phyloP scores from a whole-genome alignment of 1,140 invertebrate genomes.

The Zaprionus vittiger region DNA sequence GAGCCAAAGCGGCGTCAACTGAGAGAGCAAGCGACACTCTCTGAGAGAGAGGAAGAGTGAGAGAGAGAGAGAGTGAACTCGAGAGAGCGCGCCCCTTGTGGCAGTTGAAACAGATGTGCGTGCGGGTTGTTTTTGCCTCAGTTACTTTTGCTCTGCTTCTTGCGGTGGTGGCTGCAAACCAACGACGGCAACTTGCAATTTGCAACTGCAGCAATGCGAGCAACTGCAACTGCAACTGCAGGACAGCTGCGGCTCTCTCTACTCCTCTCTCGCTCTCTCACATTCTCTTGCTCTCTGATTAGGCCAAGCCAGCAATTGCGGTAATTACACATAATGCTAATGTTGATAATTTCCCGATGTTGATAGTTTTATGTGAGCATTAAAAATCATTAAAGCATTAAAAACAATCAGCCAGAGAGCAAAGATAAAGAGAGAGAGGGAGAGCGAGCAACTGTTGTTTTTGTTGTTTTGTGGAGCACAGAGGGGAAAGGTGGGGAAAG shows the following conservation, averaged over 20 bases:
- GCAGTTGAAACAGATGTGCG: slow-evolving; percentile 28
- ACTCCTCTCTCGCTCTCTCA: not conserved
- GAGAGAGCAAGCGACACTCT: slow-evolving; percentile 51
- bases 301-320: slow-evolving; percentile 5
- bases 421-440: not conserved
- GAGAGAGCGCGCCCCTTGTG: slow-evolving; percentile 21
- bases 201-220: slow-evolving; percentile 57
- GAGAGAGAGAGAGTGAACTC: not conserved
- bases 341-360: slow-evolving; percentile 21
- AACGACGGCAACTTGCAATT: slow-evolving; percentile 39
- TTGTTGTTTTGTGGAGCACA: slow-evolving; percentile 7
- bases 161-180: slow-evolving; percentile 35
- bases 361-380: slow-evolving; percentile 43
- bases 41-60: slow-evolving; percentile 5
- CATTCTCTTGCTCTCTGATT: not conserved
- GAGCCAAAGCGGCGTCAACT: slow-evolving; percentile 60
- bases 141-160: not conserved
- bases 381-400: slow-evolving; percentile 45
- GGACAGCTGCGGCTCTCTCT: slow-evolving; percentile 21
- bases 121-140: slow-evolving; percentile 47
- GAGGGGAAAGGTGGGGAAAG: not conserved
- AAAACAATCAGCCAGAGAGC: slow-evolving; percentile 22
- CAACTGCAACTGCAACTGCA: slow-evolving; percentile 21
- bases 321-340: slow-evolving; percentile 19
- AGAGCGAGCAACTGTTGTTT: slow-evolving; percentile 5